phyloP scores from a whole-genome alignment of 2,888 invertebrate species.

The Cheilosia urbana region DNA sequence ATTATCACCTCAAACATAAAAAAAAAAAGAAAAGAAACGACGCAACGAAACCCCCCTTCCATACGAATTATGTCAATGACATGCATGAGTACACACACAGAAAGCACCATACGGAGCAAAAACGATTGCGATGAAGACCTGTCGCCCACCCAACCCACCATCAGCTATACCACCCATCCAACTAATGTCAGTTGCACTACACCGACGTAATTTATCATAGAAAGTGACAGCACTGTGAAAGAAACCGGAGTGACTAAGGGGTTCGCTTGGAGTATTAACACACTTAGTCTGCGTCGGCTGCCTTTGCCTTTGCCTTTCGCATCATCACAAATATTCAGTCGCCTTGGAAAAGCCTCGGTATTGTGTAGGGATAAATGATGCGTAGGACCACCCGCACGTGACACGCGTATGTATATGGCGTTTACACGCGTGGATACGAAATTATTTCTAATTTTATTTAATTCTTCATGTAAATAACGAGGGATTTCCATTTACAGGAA shows the following conservation, averaged over 20 bases:
- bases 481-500: constrained; percentile 51
- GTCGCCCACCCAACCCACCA: background rate
- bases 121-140: constrained; percentile 9
- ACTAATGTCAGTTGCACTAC: constrained; percentile 69
- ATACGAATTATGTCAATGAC: constrained; percentile 67
- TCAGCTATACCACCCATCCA: constrained; percentile 27
- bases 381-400: constrained; percentile 21
- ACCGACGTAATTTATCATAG: constrained; percentile 71
- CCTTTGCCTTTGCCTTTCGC: constrained; percentile 10
- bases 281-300: constrained; percentile 39
- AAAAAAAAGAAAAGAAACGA: constrained; percentile 28
- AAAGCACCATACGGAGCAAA: background rate
- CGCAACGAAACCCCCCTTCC: constrained; percentile 50
- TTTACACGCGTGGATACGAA: constrained; percentile 28
- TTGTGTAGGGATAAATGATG: constrained; percentile 23
- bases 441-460: constrained; percentile 71
- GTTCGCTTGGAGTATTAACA: constrained; percentile 63
- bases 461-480: constrained; percentile 65
- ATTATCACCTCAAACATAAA: constrained; percentile 52
- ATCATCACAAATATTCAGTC: constrained; percentile 17
- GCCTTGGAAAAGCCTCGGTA: constrained; percentile 4
- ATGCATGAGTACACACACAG: constrained; percentile 54
- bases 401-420: constrained; percentile 9
- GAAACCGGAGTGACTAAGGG: constrained; percentile 63
- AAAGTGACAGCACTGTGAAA: constrained; percentile 65